phyloP scores from a whole-genome alignment of 1,140 invertebrate genomes.

The Conus betulinus region DNA sequence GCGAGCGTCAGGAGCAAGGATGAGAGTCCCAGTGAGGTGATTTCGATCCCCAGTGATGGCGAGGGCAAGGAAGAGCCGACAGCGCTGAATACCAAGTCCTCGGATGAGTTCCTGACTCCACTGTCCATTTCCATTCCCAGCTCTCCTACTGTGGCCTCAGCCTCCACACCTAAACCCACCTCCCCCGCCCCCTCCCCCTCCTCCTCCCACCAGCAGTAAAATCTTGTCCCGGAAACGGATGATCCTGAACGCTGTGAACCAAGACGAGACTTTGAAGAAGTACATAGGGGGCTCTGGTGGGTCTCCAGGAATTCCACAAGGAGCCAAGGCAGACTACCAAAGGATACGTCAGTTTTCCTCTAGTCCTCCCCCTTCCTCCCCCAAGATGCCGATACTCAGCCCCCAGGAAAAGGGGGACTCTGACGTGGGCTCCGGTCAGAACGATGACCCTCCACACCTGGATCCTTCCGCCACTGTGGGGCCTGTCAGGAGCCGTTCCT shows the following conservation, averaged over 20 bases:
- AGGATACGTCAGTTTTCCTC: conserved; percentile 20
- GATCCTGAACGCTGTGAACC: conserved; percentile 64
- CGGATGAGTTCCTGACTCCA: conserved; percentile 24
- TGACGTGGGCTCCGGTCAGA: conserved; percentile 46
- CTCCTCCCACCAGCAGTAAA: conserved; percentile 33
- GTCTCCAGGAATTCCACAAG: conserved; percentile 22
- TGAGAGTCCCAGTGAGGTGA: neutral
- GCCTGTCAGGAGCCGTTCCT: neutral
- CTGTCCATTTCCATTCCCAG: conserved; percentile 35
- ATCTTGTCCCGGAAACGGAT: conserved; percentile 61
- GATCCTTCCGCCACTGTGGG: conserved; percentile 36
- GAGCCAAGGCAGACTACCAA: conserved; percentile 25
- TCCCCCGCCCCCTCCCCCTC: conserved; percentile 16
- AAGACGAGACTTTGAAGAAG: conserved; percentile 63
- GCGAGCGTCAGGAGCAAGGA: neutral
- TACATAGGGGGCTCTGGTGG: conserved; percentile 38
- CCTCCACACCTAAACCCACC: neutral
- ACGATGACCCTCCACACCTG: conserved; percentile 61
- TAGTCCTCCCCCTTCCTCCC: conserved; percentile 59
- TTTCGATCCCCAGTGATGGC: neutral
- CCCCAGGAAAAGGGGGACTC: conserved; percentile 62
- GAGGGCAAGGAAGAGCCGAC: neutral
- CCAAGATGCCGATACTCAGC: conserved; percentile 68
- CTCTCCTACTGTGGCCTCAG: conserved; percentile 1
- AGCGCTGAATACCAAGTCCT: neutral